A percentile compares a stretch with the other conserved stretches of the same genome.
Evolutionary conservation across 2,888 invertebrate species (phyloP).

Genomic region (Abrostola tripartita): DNA sequence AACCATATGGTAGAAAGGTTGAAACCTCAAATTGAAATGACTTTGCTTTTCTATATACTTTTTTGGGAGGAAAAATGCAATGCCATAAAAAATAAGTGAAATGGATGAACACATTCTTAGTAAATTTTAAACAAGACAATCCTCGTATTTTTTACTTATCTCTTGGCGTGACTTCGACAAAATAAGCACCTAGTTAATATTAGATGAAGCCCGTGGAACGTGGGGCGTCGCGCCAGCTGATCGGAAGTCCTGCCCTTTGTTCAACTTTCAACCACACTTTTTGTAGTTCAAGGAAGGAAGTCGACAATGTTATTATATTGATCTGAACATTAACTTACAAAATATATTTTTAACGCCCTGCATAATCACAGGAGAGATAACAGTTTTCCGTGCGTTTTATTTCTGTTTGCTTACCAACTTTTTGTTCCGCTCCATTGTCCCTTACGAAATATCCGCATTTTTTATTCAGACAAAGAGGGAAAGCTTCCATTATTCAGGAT

Average conservation of each 20-base stretch:
- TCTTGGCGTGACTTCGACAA: conserved; percentile 63
- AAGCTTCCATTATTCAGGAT: conserved; percentile 83
- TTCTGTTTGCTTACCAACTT: conserved; percentile 62
- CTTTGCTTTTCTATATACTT: no score
- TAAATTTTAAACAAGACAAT: conserved; percentile 44
- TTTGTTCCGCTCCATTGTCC: conserved; percentile 73
- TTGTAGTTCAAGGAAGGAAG: conserved; percentile 77
- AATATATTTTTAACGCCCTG: conserved; percentile 10
- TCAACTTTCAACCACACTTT: conserved; percentile 78
- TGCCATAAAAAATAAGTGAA: conserved; percentile 12
- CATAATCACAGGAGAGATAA: conserved; percentile 24
- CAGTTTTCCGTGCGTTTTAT: conserved; percentile 41
- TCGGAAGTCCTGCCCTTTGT: conserved; percentile 88
- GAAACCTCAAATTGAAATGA: no score
- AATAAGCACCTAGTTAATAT: conserved; percentile 73
- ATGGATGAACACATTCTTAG: conserved; percentile 5
- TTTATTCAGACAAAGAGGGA: conserved; percentile 80
- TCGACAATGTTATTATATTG: conserved; percentile 59
- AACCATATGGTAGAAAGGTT: no score
- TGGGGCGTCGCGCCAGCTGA: conserved; percentile 85
- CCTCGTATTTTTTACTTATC: conserved; percentile 59
- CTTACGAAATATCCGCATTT: conserved; percentile 80
- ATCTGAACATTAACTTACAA: conserved; percentile 35
- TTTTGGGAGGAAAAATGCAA: conserved; percentile 1
- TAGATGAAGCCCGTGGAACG: conserved; percentile 84